These are phyloP conservation scores for Teleiodes luculella DNA, from an alignment of 2,888 invertebrate species.

Conservation along the genomic window DNA sequence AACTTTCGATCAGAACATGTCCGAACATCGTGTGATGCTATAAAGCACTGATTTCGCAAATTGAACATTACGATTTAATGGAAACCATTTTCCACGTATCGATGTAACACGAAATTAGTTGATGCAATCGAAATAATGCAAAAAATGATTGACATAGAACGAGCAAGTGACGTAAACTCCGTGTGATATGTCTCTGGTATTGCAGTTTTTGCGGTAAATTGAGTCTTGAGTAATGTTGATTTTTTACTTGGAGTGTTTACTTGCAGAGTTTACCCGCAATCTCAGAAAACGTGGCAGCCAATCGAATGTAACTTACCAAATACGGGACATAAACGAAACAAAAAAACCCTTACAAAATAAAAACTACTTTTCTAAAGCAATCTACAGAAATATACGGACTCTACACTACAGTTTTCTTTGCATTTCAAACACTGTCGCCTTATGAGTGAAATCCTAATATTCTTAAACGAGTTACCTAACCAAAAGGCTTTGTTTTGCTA, in stretches of 20 bases:
- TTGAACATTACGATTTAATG: conserved; percentile 54
- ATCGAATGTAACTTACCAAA: neutral
- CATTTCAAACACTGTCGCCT: neutral
- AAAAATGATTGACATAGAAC: conserved; percentile 47
- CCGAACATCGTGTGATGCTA: conserved; percentile 26
- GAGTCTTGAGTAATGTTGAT: neutral
- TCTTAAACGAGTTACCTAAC: neutral
- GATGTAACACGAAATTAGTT: conserved; percentile 59
- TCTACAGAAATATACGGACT: neutral
- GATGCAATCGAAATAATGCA: conserved; percentile 57
- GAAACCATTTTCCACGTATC: conserved; percentile 50
- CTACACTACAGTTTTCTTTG: no score
- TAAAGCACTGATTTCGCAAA: conserved; percentile 47
- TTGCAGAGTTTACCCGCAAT: neutral
- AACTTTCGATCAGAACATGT: conserved; percentile 7
- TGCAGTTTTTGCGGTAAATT: conserved; percentile 12
- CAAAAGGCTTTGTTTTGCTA: neutral
- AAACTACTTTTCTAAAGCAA: no score
- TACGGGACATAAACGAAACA: neutral
- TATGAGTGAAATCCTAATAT: neutral
- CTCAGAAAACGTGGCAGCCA: no score
- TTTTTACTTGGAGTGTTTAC: neutral
- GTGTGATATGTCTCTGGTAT: conserved; percentile 36
- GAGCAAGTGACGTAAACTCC: conserved; percentile 45
- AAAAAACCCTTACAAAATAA: neutral